Evolutionary conservation across 2,113 vertebrate species (phyloP).

Genomic region (Petromus typicus): DNA sequence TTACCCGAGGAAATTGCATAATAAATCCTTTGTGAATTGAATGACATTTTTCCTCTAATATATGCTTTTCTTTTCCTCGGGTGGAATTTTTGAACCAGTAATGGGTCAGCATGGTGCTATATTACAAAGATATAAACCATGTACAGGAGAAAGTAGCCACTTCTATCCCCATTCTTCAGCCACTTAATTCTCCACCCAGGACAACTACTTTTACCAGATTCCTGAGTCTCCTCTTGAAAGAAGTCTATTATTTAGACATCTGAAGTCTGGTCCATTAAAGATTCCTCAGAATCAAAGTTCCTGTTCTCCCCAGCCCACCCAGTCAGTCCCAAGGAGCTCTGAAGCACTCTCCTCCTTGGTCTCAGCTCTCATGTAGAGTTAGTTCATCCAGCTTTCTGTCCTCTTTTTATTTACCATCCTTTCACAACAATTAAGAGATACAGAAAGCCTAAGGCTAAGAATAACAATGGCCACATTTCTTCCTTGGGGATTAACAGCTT

Average conservation of each 20-base stretch:
- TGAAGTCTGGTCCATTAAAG: neutral
- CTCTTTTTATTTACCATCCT: neutral
- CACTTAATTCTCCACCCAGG: neutral
- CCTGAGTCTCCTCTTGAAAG: neutral
- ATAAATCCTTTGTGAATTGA: neutral
- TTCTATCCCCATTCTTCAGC: neutral
- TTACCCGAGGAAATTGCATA: conserved; percentile 17
- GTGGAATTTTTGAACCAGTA: conserved; percentile 1
- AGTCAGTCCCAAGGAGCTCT: rapidly evolving
- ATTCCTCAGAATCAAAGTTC: neutral
- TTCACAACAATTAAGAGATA: neutral
- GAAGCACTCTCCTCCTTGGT: neutral
- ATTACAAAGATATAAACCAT: neutral
- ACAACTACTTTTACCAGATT: neutral
- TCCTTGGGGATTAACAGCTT: neutral
- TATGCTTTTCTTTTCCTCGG: conserved; percentile 8
- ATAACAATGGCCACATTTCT: neutral
- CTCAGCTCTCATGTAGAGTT: neutral
- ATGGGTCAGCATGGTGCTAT: neutral
- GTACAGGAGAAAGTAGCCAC: neutral
- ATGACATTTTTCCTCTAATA: conserved; percentile 1
- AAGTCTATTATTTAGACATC: neutral
- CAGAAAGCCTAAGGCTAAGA: neutral
- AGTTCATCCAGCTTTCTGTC: neutral
- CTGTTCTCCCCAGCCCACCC: neutral